Base-by-base conservation (phyloP, 2,113 vertebrate species). In the Tenebrosternarchus preto region DNA sequence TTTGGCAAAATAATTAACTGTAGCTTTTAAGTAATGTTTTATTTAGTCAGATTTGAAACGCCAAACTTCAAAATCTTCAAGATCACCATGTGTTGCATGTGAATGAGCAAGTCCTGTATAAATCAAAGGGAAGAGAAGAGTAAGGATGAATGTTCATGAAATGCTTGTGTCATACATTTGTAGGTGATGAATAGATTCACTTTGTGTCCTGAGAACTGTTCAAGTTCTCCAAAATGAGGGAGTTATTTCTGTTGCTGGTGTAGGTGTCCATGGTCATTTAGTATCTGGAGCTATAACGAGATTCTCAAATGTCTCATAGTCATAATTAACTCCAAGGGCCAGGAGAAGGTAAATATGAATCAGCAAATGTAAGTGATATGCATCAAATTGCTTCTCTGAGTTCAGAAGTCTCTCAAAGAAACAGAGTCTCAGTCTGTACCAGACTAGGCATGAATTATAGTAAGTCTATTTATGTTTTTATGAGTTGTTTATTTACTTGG, bases 241-340 rank as follows among this genome's bases (percentile, higher is more conserved):
- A 80, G 80, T 71, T 59, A 88, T 88, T 85, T 88, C 80, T 84
- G 83, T 85, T 90, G 87, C 88, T 84, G 89, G 43, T 50, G 33
- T 36, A 81, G 76, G 84, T 71, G 81, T 88, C 77, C 84, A 36
- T 85, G 82, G 90, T 83, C 90, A 90, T 91, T 92, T 90, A 88
- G 88, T 88, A 90, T 88, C 89, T 88, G 88, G 89, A 89, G 74
- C 53, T 87, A 87, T 92, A 93, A 92, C 92, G 90, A 90, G 85
- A 88, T 92, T 88, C 84, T 88, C 89, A 90, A 89, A 90, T 85
- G 91, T 92, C 91, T 82, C 84, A 85, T 88, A 85, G 87, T 87
- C 87, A 89, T 90, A 91, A 93, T 93, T 90, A 92, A 90, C 90
- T 88, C 90, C 92, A 89, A 84, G 86, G 87, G 85, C 86, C 86